phyloP scores from a whole-genome alignment of 2,113 vertebrate species.

The Promerops cafer region DNA sequence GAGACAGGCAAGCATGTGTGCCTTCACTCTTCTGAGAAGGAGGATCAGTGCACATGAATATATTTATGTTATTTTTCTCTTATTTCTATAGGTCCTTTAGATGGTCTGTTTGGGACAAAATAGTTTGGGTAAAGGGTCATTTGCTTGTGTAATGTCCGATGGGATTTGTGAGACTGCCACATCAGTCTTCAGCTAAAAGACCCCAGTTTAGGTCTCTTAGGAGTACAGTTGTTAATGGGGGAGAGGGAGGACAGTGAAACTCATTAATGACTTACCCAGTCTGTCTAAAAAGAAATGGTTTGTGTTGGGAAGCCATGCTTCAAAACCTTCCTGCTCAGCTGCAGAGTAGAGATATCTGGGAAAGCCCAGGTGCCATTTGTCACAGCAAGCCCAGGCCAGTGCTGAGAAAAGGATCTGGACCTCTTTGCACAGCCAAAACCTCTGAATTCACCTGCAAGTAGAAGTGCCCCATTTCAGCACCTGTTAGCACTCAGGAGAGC shows the following conservation, averaged over 20 bases:
- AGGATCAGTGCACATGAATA: neutral
- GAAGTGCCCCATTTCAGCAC: neutral
- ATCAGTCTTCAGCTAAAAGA: neutral
- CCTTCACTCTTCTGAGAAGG: neutral
- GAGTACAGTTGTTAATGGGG: neutral
- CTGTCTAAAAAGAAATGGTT: neutral
- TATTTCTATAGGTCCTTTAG: neutral
- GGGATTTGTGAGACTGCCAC: neutral
- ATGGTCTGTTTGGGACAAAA: neutral
- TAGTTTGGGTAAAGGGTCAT: neutral
- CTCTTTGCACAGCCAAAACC: neutral
- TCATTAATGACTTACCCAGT: neutral
- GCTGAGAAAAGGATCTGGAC: neutral
- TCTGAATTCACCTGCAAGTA: neutral
- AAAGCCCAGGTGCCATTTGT: neutral
- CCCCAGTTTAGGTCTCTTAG: neutral
- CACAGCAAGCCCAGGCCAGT: neutral
- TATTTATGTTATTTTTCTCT: neutral
- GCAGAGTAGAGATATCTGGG: neutral
- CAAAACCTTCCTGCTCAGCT: neutral
- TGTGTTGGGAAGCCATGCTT: neutral
- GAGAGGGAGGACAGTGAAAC: neutral
- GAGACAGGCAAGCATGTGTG: rapidly evolving
- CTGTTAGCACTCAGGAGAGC: neutral
- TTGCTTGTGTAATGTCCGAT: neutral